Evolutionary conservation across 2,113 vertebrate genomes (phyloP).

Genomic region (Thryonomys swinderianus): DNA sequence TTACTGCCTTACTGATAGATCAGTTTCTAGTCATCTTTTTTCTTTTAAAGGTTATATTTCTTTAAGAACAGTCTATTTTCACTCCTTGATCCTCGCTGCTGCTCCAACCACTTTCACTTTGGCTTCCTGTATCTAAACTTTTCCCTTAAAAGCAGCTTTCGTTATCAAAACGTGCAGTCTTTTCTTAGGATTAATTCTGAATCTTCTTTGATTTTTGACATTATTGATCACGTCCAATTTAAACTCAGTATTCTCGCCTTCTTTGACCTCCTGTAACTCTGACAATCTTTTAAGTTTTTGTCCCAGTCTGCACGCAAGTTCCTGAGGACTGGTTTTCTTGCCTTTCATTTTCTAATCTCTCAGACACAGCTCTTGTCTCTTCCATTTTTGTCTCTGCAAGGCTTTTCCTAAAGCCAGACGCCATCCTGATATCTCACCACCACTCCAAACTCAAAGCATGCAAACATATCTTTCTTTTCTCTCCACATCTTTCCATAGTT

Average conservation of each 20-base stretch:
- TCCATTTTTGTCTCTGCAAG: neutral
- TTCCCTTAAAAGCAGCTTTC: neutral
- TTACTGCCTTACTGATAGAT: neutral
- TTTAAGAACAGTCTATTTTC: neutral
- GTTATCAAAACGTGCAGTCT: neutral
- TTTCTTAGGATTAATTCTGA: neutral
- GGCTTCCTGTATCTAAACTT: neutral
- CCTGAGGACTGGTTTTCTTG: neutral
- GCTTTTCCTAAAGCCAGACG: neutral
- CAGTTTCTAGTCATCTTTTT: neutral
- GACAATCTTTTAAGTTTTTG: neutral
- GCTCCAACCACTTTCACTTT: neutral
- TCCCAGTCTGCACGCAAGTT: neutral
- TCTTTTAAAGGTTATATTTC: constrained; percentile 21
- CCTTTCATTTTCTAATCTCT: neutral
- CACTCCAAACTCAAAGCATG: neutral
- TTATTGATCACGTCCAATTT: neutral
- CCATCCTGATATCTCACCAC: neutral
- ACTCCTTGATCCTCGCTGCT: neutral
- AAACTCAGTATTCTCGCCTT: neutral
- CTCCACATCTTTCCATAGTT: neutral
- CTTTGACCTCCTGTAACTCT: neutral
- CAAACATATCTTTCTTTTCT: neutral
- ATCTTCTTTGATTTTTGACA: neutral
- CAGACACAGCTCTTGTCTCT: neutral